phyloP scores from a whole-genome alignment of 2,888 invertebrate genomes.

The Poecilobothrus nobilitatus region DNA sequence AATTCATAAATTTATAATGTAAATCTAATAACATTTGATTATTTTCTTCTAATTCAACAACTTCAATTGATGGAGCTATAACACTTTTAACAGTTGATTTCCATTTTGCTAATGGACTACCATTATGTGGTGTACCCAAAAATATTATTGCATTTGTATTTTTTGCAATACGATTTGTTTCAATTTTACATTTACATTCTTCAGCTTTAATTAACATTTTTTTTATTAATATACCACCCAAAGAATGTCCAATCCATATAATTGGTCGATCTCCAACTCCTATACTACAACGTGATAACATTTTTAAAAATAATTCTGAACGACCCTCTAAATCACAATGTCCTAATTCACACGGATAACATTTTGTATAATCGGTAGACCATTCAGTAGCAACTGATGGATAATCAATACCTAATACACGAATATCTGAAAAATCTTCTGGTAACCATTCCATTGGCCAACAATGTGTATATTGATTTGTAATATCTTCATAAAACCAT shows the following conservation, averaged over 20 bases:
- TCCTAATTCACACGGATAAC: slow-evolving; percentile 44
- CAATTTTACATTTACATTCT: slow-evolving; percentile 45
- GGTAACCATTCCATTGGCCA: slow-evolving; percentile 96
- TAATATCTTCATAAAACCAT: slow-evolving; percentile 38
- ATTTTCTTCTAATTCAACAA: slow-evolving; percentile 50
- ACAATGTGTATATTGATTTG: slow-evolving; percentile 56
- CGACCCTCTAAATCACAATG: slow-evolving; percentile 57
- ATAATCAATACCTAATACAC: slow-evolving; percentile 79
- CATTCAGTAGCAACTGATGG: slow-evolving; percentile 76
- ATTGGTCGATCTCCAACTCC: slow-evolving; percentile 69
- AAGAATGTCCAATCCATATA: slow-evolving; percentile 90
- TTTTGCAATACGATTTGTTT: slow-evolving; percentile 50
- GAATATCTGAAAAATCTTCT: slow-evolving; percentile 61
- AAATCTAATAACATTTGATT: slow-evolving; percentile 60
- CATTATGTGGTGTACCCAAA: slow-evolving; percentile 83
- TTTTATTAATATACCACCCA: slow-evolving; percentile 91
- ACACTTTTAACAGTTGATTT: slow-evolving; percentile 69
- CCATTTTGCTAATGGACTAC: slow-evolving; percentile 67
- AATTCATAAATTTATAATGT: slow-evolving; percentile 61
- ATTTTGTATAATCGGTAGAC: slow-evolving; percentile 53
- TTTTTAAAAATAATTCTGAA: slow-evolving; percentile 57
- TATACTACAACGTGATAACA: slow-evolving; percentile 58
- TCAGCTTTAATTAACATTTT: slow-evolving; percentile 65
- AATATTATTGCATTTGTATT: slow-evolving; percentile 79
- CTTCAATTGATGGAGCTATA: slow-evolving; percentile 80